Conservation (phyloP, 2,113 vertebrate genomes). For the Syngnathoides biaculeatus region DNA sequence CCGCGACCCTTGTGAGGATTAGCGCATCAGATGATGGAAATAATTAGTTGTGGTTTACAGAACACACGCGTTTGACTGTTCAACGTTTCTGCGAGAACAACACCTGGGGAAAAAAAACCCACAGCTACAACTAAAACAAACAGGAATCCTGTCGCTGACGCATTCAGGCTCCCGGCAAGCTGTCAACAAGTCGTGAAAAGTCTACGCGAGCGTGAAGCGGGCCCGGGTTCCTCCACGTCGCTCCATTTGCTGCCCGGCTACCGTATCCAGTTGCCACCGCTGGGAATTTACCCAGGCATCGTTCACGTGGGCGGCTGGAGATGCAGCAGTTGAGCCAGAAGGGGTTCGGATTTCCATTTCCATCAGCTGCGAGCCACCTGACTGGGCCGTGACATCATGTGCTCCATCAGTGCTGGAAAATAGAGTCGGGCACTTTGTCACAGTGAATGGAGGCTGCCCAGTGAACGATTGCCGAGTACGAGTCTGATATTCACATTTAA, state of each 20-base stretch:
- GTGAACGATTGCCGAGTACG: neutral
- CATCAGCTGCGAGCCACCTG: slow-evolving; percentile 57
- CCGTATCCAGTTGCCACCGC: slow-evolving; percentile 42
- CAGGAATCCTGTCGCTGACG: slow-evolving; percentile 37
- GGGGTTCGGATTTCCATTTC: slow-evolving; percentile 48
- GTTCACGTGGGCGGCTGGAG: slow-evolving; percentile 29
- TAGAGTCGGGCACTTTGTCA: slow-evolving; percentile 19
- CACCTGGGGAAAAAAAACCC: slow-evolving; percentile 7
- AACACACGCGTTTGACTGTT: slow-evolving; percentile 9
- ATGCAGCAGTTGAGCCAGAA: slow-evolving; percentile 31
- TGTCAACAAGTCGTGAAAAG: slow-evolving; percentile 59
- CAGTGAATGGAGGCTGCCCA: neutral
- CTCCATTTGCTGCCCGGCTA: slow-evolving; percentile 41
- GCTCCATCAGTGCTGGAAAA: slow-evolving; percentile 7
- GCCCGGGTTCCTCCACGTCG: slow-evolving; percentile 24
- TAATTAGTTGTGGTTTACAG: neutral
- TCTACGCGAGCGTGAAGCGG: slow-evolving; percentile 35
- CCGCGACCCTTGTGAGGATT: too few relatives aligned
- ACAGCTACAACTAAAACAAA: slow-evolving; percentile 18
- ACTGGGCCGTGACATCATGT: slow-evolving; percentile 19
- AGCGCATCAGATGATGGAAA: too few relatives aligned
- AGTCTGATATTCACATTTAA: neutral
- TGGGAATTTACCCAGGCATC: slow-evolving; percentile 48
- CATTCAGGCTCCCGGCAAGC: slow-evolving; percentile 39
- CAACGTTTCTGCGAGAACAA: slow-evolving; percentile 3